Conservation (phyloP, 2,888 invertebrate genomes). For the Drosophila mettleri region DNA sequence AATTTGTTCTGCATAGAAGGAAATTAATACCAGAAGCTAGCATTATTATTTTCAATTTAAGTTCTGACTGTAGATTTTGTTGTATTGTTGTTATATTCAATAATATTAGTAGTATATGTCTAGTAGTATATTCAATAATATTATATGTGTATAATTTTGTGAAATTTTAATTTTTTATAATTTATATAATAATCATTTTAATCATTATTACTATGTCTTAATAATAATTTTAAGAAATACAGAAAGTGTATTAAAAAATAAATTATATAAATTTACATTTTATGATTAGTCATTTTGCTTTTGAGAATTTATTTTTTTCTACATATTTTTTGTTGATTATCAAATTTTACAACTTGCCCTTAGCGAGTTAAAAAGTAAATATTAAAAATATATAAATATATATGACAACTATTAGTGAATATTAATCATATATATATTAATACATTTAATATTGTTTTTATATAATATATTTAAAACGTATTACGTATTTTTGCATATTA, state of each 20-base stretch:
- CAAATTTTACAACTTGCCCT: too few species aligned
- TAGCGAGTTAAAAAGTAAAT: too few species aligned
- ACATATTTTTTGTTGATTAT: too few species aligned
- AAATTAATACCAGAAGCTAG: neutral
- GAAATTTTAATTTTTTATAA: neutral
- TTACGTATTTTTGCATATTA: slow-evolving; percentile 1
- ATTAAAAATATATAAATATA: neutral
- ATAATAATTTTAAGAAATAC: neutral
- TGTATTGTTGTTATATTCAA: neutral
- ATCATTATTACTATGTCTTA: too few species aligned
- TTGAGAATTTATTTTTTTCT: too few species aligned
- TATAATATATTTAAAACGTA: neutral
- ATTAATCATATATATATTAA: neutral
- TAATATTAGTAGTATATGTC: neutral
- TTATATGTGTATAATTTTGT: neutral
- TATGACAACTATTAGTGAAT: too few species aligned
- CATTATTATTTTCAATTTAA: neutral
- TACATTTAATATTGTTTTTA: neutral
- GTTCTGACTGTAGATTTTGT: neutral
- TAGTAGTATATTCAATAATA: neutral
- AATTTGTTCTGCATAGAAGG: neutral
- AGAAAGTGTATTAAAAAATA: too few species aligned
- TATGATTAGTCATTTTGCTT: too few species aligned
- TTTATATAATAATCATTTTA: too few species aligned
- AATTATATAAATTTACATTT: too few species aligned